phyloP scores from a whole-genome alignment of 1,140 invertebrate species.

The Ptiloglossa arizonensis region DNA sequence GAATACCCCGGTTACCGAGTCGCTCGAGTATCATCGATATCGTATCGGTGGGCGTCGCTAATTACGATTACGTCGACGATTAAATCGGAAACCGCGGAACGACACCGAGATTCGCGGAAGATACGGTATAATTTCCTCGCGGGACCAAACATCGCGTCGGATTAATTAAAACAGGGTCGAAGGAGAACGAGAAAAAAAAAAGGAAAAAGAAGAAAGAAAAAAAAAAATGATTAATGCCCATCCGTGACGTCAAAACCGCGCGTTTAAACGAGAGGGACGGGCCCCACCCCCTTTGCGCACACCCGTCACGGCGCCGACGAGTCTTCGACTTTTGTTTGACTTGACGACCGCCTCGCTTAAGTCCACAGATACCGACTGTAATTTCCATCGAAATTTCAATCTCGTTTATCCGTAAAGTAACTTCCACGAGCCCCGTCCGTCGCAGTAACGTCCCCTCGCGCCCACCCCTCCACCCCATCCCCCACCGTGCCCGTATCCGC shows the following conservation, averaged over 20 bases:
- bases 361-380: conserved; percentile 72
- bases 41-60: too few species aligned
- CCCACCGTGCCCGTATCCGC: too few species aligned
- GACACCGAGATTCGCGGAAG: not conserved
- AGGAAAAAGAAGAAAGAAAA: too few species aligned
- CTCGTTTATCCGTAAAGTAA: conserved; percentile 77
- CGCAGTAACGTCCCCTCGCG: conserved; percentile 38
- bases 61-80: too few species aligned
- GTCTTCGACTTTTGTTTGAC: conserved; percentile 70
- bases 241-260: not conserved
- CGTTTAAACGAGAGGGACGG: conserved; percentile 26
- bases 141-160: not conserved
- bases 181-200: too few species aligned
- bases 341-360: conserved; percentile 74
- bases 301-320: too few species aligned
- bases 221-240: not conserved
- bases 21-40: too few species aligned
- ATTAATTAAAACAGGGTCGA: not conserved
- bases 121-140: conserved; percentile 26
- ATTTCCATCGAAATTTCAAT: conserved; percentile 79
- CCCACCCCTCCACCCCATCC: not conserved
- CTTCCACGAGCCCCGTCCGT: conserved; percentile 61
- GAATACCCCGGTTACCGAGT: too few species aligned
- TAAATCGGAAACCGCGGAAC: too few species aligned
- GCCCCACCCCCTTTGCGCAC: too few species aligned